Percentiles rank a stretch among this genome's conserved stretches.
These are phyloP conservation scores for Eupithecia vulgata DNA, from an alignment of 2,888 invertebrate genomes.

Conservation along the genomic window DNA sequence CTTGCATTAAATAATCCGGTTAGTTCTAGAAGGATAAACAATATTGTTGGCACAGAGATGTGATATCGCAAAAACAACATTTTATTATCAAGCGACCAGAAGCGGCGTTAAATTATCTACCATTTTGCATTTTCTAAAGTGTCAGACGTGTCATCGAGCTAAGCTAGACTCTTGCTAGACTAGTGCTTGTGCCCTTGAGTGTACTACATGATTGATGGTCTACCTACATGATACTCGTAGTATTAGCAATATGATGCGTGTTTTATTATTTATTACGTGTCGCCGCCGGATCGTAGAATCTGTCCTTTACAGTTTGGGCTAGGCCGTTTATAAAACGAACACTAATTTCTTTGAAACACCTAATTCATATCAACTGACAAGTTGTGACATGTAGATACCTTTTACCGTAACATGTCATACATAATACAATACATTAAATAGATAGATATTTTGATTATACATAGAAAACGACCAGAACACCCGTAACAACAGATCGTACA, in stretches of 20 bases:
- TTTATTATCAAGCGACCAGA: neutral
- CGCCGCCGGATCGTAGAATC: no score
- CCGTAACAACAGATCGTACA: no score
- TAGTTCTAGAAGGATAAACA: neutral
- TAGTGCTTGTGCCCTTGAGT: neutral
- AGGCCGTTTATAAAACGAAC: no score
- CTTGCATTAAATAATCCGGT: neutral
- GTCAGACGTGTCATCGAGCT: neutral
- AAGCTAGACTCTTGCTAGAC: neutral
- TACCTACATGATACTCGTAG: neutral
- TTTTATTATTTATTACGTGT: neutral
- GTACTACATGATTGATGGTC: neutral
- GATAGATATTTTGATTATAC: no score
- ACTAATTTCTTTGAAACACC: no score
- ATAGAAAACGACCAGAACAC: no score
- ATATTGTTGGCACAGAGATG: neutral
- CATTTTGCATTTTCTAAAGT: neutral
- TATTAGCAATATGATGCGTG: neutral
- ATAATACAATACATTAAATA: no score
- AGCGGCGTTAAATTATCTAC: neutral
- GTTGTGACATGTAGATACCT: no score
- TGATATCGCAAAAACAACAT: neutral
- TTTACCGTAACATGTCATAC: no score
- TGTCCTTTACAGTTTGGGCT: no score
- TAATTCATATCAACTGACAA: no score